Evolutionary conservation across 2,888 invertebrate species (phyloP).

Genomic region (Drosophila vallismaia): DNA sequence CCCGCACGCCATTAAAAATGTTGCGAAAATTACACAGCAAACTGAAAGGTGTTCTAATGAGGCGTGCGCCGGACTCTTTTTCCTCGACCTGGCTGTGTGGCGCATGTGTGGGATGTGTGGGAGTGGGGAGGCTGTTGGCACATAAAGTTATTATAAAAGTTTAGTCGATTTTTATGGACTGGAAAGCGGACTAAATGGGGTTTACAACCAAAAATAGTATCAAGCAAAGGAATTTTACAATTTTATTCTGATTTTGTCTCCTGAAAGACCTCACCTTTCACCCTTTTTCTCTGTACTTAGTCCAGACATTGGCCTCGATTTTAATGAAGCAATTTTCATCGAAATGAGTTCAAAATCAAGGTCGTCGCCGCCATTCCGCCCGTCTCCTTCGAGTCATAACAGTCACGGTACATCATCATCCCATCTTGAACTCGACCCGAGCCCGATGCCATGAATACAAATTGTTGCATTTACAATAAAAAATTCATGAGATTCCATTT

Average conservation of each 20-base stretch:
- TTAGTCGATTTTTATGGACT: conserved; percentile 30
- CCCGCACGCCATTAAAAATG: conserved; percentile 78
- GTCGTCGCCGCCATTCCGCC: conserved; percentile 35
- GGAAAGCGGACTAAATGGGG: conserved; percentile 24
- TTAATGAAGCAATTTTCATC: conserved; percentile 54
- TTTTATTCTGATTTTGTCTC: too few species aligned
- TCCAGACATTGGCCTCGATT: conserved; percentile 59
- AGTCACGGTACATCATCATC: conserved; percentile 53
- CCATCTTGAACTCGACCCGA: conserved; percentile 41
- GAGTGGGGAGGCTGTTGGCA: conserved; percentile 6
- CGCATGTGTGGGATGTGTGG: too few species aligned
- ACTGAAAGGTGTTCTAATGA: conserved; percentile 77
- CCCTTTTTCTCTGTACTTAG: conserved; percentile 12
- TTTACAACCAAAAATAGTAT: conserved; percentile 5
- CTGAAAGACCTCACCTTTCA: background rate
- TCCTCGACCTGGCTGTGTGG: conserved; percentile 7
- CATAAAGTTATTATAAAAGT: conserved; percentile 22
- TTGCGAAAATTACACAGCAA: conserved; percentile 75
- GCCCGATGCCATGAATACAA: conserved; percentile 69
- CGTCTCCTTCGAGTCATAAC: conserved; percentile 8
- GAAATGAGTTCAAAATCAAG: conserved; percentile 75
- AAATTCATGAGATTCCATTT: conserved; percentile 68
- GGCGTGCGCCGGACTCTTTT: conserved; percentile 66
- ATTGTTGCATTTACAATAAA: conserved; percentile 68
- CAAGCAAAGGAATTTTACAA: background rate